Conservation (phyloP, 2,797 vertebrate species). For the Sebastes steindachneri region DNA sequence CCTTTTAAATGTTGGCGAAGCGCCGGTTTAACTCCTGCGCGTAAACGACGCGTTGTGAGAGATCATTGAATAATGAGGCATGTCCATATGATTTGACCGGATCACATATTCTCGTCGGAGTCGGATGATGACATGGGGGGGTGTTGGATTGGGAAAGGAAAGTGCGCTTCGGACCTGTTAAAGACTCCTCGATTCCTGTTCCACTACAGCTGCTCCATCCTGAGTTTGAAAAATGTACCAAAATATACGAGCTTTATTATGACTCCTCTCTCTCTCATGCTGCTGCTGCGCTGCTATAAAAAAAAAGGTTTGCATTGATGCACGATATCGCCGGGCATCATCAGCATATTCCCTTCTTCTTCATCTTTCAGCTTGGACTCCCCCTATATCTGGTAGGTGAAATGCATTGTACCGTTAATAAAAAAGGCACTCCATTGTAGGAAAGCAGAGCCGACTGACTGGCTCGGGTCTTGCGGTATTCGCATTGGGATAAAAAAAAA, state of each 20-base stretch:
- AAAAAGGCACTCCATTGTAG: constrained; percentile 93
- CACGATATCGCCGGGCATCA: constrained; percentile 87
- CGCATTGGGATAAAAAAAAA: constrained; percentile 86
- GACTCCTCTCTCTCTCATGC: constrained; percentile 48
- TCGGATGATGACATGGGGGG: constrained; percentile 76
- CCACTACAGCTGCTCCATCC: constrained; percentile 73
- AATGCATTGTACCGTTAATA: constrained; percentile 94
- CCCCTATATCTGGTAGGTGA: constrained; percentile 94
- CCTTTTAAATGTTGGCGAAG: constrained; percentile 87
- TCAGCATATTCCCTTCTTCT: constrained; percentile 88
- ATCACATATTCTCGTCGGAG: constrained; percentile 90
- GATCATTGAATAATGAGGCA: constrained; percentile 96
- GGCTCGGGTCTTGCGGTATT: constrained; percentile 91
- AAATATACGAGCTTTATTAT: constrained; percentile 74
- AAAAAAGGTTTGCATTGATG: constrained; percentile 90
- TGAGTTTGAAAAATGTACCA: constrained; percentile 65
- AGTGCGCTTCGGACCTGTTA: constrained; percentile 92
- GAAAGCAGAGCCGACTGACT: constrained; percentile 89
- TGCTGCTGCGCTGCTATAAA: constrained; percentile 58
- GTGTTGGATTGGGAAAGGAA: constrained; percentile 69
- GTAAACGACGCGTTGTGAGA: constrained; percentile 90
- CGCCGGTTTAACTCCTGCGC: constrained; percentile 90
- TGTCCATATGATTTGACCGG: constrained; percentile 95
- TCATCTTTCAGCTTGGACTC: constrained; percentile 89
- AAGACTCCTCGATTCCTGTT: constrained; percentile 85